Conservation (phyloP, 2,888 invertebrate genomes). For the Lithosia quadra region DNA sequence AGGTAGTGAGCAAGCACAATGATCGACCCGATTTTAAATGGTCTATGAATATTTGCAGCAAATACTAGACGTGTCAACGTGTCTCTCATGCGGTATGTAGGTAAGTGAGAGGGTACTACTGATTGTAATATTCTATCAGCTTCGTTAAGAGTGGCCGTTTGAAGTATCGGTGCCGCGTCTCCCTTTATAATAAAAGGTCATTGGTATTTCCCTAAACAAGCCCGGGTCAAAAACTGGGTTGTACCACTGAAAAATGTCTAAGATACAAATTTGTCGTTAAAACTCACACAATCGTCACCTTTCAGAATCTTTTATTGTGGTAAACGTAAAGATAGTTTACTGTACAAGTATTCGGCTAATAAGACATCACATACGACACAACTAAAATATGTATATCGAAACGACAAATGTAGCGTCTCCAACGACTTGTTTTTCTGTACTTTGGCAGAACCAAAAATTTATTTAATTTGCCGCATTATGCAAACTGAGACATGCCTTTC, state of each 20-base stretch:
- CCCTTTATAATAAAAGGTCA: too few species aligned
- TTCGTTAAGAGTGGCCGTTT: too few species aligned
- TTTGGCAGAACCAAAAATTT: constrained; percentile 75
- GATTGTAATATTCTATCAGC: too few species aligned
- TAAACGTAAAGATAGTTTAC: constrained; percentile 20
- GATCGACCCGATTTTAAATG: too few species aligned
- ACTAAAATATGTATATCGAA: constrained; percentile 25
- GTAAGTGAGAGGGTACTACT: too few species aligned
- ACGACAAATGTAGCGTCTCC: constrained; percentile 54
- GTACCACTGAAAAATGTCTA: background rate
- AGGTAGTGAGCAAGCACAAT: too few species aligned
- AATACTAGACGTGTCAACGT: too few species aligned
- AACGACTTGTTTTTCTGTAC: constrained; percentile 58
- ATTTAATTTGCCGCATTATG: constrained; percentile 82
- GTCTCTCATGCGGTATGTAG: too few species aligned
- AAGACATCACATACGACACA: constrained; percentile 31
- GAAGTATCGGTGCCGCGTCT: too few species aligned
- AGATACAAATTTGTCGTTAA: background rate
- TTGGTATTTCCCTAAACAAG: too few species aligned
- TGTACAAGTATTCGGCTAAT: constrained; percentile 30
- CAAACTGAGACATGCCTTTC: constrained; percentile 76
- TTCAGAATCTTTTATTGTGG: constrained; percentile 10
- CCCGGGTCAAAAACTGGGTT: background rate
- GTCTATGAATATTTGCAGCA: too few species aligned
- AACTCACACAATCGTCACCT: background rate